Evolutionary conservation across 2,888 invertebrate species (phyloP), one percentile per base, ranked within the genome.

Genomic region (Orthosia incerta): DNA sequence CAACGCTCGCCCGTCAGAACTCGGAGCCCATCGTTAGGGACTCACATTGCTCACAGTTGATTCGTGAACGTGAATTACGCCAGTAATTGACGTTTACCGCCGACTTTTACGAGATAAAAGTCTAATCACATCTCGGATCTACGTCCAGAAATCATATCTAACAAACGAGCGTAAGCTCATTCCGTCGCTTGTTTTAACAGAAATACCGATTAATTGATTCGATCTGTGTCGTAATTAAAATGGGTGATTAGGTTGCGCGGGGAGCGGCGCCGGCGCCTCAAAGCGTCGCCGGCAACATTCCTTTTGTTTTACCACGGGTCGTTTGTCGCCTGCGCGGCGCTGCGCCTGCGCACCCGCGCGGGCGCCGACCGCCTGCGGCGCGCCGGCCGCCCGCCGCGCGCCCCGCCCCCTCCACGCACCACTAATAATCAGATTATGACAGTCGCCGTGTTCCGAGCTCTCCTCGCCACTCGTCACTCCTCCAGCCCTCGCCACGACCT

Each of bases 161-260:
- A 90, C 88, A 89, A 90, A 91, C 91, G 89, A 89, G 91, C 90
- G 89, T 90, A 92, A 92, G 93, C 93, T 90, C 90, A 92, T 90
- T 91, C 90, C 92, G 92, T 92, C 92, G 95, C 95, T 95, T 93
- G 94, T 95, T 95, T 94, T 94, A 95, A 95, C 95, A 93, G 94
- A 95, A 95, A 95, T 95, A 94, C 95, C 96, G 95, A 96, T 95
- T 95, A 96, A 96, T 96, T 96, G 96, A 96, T 96, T 96, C 94
- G 95, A 96, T 96, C 95, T 95, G 95, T 95, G 95, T 94, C 94
- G 96, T 96, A 96, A 96, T 96, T 96, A 96, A 96, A 96, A 95
- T 95, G 94, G 96, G 95, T 96, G 96, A 95, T 96, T 95, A 96
- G 95, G 83, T 83, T 93, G 94, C 93, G 94, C 95, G 94, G 95